Percentiles rank a stretch among this genome's conserved stretches.
Evolutionary conservation across 2,797 vertebrate genomes (phyloP).

Genomic region (Chelmon rostratus): DNA sequence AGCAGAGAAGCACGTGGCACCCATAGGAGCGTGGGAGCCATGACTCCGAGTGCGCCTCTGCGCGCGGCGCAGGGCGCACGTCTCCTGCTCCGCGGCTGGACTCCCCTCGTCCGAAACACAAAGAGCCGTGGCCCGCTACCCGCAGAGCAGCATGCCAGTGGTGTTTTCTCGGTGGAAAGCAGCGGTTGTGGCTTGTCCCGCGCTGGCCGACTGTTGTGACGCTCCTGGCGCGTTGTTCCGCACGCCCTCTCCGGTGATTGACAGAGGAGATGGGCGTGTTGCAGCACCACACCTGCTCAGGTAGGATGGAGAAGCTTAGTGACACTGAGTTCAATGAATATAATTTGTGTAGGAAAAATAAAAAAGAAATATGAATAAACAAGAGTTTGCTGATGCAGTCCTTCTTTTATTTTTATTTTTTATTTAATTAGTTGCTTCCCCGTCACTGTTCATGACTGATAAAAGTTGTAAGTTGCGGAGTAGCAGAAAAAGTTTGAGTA

Average conservation of each 20-base stretch:
- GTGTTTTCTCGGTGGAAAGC: not conserved
- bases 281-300: not conserved
- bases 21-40: constrained; percentile 4
- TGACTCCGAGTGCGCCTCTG: constrained; percentile 19
- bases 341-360: too few relatives aligned
- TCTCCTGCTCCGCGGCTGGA: not conserved
- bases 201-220: not conserved
- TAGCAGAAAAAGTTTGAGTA: too few relatives aligned
- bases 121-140: fast-evolving
- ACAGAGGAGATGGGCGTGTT: constrained; percentile 29
- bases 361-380: too few relatives aligned
- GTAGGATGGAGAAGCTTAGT: not conserved
- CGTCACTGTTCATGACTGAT: too few relatives aligned
- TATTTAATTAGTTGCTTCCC: too few relatives aligned
- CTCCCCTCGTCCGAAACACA: not conserved
- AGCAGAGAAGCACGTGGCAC: not conserved
- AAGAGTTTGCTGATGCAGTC: not conserved
- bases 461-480: too few relatives aligned
- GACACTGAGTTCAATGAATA: too few relatives aligned
- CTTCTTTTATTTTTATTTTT: too few relatives aligned
- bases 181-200: too few relatives aligned
- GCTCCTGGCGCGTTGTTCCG: too few relatives aligned
- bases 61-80: not conserved
- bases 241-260: not conserved
- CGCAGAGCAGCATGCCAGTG: not conserved